Conservation (phyloP, 2,113 vertebrate species). For the Nycticorax nycticorax region DNA sequence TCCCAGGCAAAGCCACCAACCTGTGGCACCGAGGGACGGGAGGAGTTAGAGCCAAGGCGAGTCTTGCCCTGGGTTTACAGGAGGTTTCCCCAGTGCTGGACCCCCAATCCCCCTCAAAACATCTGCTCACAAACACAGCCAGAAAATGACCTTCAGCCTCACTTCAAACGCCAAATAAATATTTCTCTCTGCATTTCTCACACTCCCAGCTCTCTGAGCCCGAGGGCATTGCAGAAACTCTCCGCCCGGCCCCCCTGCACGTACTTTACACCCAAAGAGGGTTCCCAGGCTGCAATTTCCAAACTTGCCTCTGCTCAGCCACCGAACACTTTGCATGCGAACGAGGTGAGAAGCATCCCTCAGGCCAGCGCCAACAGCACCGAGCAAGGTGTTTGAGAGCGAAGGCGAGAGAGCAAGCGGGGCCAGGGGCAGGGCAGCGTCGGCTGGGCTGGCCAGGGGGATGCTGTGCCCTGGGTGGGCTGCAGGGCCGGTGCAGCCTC, state of each 20-base stretch:
- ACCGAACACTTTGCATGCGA: not conserved
- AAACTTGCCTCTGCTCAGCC: not conserved
- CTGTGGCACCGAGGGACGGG: not conserved
- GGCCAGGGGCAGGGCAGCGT: not conserved
- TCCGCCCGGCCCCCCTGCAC: accelerated
- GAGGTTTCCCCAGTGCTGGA: not conserved
- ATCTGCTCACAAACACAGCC: not conserved
- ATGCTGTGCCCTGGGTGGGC: not conserved
- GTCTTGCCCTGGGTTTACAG: not conserved
- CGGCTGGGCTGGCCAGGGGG: no score
- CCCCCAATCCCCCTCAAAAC: not conserved
- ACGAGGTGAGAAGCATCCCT: not conserved
- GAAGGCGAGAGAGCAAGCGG: not conserved
- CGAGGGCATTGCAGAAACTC: not conserved
- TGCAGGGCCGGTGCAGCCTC: not conserved
- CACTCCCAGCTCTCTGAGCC: not conserved
- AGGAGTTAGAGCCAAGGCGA: not conserved
- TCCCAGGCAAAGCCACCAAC: conserved; percentile 74
- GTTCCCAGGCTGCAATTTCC: not conserved
- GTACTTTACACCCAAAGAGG: not conserved
- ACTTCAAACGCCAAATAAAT: not conserved
- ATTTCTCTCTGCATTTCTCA: not conserved
- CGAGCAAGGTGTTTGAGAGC: not conserved
- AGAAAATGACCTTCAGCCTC: not conserved
- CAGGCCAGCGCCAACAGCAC: accelerated